Evolutionary conservation across 1,140 invertebrate species (phyloP), one percentile per base, ranked within the genome.

Genomic region (Drosophila pseudoobscura): DNA sequence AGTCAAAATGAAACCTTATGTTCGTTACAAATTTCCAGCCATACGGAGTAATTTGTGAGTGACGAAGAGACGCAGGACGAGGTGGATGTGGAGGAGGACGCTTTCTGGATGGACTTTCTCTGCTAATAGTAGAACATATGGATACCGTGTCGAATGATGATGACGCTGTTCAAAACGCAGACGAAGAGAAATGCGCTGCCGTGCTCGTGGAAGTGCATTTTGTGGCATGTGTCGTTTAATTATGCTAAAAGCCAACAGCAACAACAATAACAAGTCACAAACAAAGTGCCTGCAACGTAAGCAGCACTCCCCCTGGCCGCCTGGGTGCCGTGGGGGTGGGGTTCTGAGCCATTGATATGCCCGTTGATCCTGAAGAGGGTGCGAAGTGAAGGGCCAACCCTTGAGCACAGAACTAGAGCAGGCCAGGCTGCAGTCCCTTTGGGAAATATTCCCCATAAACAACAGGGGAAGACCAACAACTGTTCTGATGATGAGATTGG

Each of bases 201-300:
- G 66, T 5, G 4, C 24, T 26, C 24, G 24, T 89, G 80, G 79
- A 89, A 89, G 80, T 89, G 85, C 85, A 89, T 89, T 85, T 89
- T 89, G 85, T 85, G 85, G 85, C 85, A 89, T 89, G 85, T 89
- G 85, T 89, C 85, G 85, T 89, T 89, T 89, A 89, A 84, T 89
- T 88, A 88, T 79, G 75, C 83, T 88, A 88, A 88, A 88, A 88
- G 83, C 83, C 70, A 79, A 78, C 78, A 75, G 52, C 71, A 85
- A 75, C 80, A 85, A 80, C 60, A 69, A 66, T 49, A 46, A 44
- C 43, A 60, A 46, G 54, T 35, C 57, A 51, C 31, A 20, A 56
- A 71, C 58, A 70, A 52, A 51, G 50, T 46, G 58, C 29, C 54
- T 45, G 39, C 53, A 72, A 58, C 15, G 47, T 54, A 60, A 84